Percentiles rank a stretch among this genome's conserved stretches.
These are phyloP conservation scores for Carduelis carduelis DNA, from an alignment of 2,797 vertebrate genomes.

Conservation along the genomic window DNA sequence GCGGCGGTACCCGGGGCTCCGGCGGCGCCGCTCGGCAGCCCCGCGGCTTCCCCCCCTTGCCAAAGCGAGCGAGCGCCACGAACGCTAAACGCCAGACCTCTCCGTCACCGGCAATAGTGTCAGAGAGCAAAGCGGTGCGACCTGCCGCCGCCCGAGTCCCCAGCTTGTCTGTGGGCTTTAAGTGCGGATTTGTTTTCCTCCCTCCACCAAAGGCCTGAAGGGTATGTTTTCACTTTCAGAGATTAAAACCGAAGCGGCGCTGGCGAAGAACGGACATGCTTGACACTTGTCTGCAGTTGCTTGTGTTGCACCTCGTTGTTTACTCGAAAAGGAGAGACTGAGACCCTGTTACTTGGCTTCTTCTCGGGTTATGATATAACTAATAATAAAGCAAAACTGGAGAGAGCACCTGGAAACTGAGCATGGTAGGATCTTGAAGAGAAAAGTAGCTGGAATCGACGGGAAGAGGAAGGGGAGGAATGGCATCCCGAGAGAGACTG, in stretches of 20 bases:
- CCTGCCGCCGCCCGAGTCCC: not conserved
- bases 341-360: not conserved
- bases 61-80: not conserved
- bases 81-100: rapidly evolving
- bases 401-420: not conserved
- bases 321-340: not conserved
- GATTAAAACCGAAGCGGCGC: not conserved
- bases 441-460: not conserved
- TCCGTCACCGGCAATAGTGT: rapidly evolving
- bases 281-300: not conserved
- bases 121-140: not conserved
- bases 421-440: slow-evolving; percentile 51
- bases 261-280: not conserved
- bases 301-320: not conserved
- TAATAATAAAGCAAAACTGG: not conserved
- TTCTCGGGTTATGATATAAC: not conserved
- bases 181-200: not conserved
- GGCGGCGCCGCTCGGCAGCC: not conserved
- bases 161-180: not conserved
- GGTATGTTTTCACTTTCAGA: slow-evolving; percentile 21
- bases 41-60: not conserved
- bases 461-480: slow-evolving; percentile 67
- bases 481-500: slow-evolving; percentile 95
- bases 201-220: not conserved
- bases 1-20: not conserved